Evolutionary conservation across 2,888 invertebrate genomes (phyloP), one percentile per base, ranked within the genome.

Genomic region (Scaptomyza reducta): DNA sequence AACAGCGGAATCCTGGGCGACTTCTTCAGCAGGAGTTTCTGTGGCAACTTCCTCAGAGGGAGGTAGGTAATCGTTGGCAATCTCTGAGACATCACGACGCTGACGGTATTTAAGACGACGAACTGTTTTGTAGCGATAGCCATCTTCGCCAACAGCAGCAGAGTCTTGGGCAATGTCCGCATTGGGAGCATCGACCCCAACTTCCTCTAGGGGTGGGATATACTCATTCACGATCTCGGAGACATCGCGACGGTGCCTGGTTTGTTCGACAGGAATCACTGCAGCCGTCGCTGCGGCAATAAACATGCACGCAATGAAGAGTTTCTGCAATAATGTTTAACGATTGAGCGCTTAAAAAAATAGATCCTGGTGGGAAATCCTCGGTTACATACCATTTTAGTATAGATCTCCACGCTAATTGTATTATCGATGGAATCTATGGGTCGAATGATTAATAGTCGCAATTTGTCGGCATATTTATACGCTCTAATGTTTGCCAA

Each of bases 191-290:
- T 68, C 71, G 41, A 57, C 42, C 7, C 49, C 74, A 73, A 74
- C 82, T 68, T 60, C 74, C 45, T 77, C 84, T 18, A 42, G 25
- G 33, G 87, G 87, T 53, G 89, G 87, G 38, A 89, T 53, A 49
- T 89, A 87, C 67, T 89, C 89, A 56, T 85, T 74, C 31, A 71
- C 81, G 49, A 82, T 65, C 47, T 84, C 89, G 6, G 81, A 73
- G 25, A 89, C 88, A 80, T 90, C 90, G 54, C 88, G 81, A 74
- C 88, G 89, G 64, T 88, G 86, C 74, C 89, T 89, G 79, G 79
- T 60, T 76, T 87, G 89, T 80, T 89, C 83, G 75, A 82, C 79
- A 66, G 87, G 90, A 74, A 90, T 74, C 79, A 79, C 83, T 79
- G 90, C 89, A 74, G 90, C 89, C 77, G 88, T 79, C 76, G 84